Conservation (phyloP, 2,888 invertebrate genomes). For the Polydrusus cervinus region DNA sequence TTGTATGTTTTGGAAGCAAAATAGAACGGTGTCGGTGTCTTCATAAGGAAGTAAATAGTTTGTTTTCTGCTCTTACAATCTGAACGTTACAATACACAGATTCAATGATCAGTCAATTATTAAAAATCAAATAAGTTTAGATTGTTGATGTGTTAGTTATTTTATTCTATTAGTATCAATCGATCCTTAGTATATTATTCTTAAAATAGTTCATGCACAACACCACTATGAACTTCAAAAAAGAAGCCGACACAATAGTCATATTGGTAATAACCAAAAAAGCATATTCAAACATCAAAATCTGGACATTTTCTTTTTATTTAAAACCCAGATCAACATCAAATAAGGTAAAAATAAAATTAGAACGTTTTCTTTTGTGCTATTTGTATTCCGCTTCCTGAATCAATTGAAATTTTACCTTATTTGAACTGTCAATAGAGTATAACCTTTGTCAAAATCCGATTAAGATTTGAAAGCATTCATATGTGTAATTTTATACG, state of each 20-base stretch:
- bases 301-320: slow-evolving; percentile 39
- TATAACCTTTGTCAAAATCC: slow-evolving; percentile 50
- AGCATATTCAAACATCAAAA: slow-evolving; percentile 39
- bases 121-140: no score
- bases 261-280: slow-evolving; percentile 29
- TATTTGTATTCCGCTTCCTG: slow-evolving; percentile 30
- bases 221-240: slow-evolving; percentile 2
- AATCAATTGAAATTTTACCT: slow-evolving; percentile 34
- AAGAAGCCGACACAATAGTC: slow-evolving; percentile 40
- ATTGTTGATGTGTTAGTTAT: no score
- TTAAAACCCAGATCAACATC: slow-evolving; percentile 45
- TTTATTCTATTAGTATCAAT: no score
- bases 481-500: slow-evolving; percentile 49
- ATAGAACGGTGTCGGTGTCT: no score
- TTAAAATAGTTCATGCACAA: not conserved
- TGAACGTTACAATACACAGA: no score
- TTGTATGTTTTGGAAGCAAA: no score
- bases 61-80: no score
- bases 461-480: slow-evolving; percentile 40
- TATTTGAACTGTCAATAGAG: slow-evolving; percentile 39
- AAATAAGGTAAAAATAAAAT: slow-evolving; percentile 35
- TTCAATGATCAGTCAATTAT: no score
- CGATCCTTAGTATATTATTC: not conserved
- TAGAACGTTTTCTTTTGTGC: slow-evolving; percentile 12
- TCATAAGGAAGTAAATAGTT: no score